Conservation (phyloP, 2,888 invertebrate genomes). For the Galeopsomyia nigrocyanea region DNA sequence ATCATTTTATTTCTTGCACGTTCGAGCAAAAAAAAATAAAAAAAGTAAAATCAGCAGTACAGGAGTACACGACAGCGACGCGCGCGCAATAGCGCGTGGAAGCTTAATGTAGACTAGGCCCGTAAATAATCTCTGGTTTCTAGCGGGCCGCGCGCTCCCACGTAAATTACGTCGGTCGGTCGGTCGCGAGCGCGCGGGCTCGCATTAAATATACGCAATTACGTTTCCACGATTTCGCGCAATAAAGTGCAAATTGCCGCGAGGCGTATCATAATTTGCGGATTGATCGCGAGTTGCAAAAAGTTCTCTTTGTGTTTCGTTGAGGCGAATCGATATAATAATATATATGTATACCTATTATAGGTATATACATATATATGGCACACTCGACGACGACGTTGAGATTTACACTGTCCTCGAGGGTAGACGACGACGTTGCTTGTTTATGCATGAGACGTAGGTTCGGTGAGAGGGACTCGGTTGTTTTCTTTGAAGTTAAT, state of each 20-base stretch:
- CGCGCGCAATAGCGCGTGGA: slow-evolving; percentile 2
- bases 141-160: too few relatives aligned
- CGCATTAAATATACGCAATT: slow-evolving; percentile 37
- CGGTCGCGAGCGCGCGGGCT: neutral
- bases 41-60: too few relatives aligned
- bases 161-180: neutral
- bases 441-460: slow-evolving; percentile 33
- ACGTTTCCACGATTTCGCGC: slow-evolving; percentile 37
- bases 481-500: slow-evolving; percentile 37
- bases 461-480: neutral
- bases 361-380: too few relatives aligned
- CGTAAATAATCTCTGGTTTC: slow-evolving; percentile 20
- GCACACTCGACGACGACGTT: neutral
- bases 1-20: too few relatives aligned
- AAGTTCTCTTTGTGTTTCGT: slow-evolving; percentile 4
- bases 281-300: slow-evolving; percentile 53
- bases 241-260: slow-evolving; percentile 57
- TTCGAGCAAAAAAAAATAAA: too few relatives aligned
- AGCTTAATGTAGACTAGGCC: slow-evolving; percentile 6
- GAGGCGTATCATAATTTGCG: slow-evolving; percentile 54
- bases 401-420: slow-evolving; percentile 29
- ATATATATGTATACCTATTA: slow-evolving; percentile 10
- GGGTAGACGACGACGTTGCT: neutral
- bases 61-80: too few relatives aligned
- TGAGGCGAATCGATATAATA: slow-evolving; percentile 46